A percentile compares a stretch with the other conserved stretches of the same genome.
Evolutionary conservation across 2,797 vertebrate species (phyloP).

Genomic region (Oreortyx pictus): DNA sequence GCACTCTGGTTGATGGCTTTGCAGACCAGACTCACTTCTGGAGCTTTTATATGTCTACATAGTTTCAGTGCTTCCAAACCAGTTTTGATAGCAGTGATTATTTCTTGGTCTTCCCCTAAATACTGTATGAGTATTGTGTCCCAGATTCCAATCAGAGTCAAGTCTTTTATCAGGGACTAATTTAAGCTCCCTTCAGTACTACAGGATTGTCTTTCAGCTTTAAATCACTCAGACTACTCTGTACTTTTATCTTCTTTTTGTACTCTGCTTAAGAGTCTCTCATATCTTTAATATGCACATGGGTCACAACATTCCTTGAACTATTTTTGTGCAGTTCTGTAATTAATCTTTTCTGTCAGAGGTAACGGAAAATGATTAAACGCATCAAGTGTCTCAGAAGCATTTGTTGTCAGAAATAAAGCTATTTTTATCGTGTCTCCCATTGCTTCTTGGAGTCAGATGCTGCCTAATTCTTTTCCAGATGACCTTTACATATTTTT

Average conservation of each 20-base stretch:
- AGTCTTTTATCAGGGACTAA: conserved; percentile 36
- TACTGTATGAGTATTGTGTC: conserved; percentile 1
- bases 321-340: conserved; percentile 62
- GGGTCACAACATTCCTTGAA: conserved; percentile 65
- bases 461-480: conserved; percentile 37
- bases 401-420: conserved; percentile 69
- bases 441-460: conserved; percentile 56
- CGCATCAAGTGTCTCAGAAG: conserved; percentile 67
- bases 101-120: conserved; percentile 24
- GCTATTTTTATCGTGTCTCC: conserved; percentile 59
- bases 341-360: conserved; percentile 72
- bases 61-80: background rate
- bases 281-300: conserved; percentile 64
- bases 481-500: conserved; percentile 71
- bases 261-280: conserved; percentile 62
- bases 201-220: conserved; percentile 24
- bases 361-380: conserved; percentile 66
- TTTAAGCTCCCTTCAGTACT: conserved; percentile 30
- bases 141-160: background rate
- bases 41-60: background rate
- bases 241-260: conserved; percentile 67
- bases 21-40: background rate
- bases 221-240: conserved; percentile 39
- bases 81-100: background rate
- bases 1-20: background rate